Evolutionary conservation across 2,888 invertebrate genomes (phyloP), one percentile per base, ranked within the genome.

Genomic region (Tyria jacobaeae): DNA sequence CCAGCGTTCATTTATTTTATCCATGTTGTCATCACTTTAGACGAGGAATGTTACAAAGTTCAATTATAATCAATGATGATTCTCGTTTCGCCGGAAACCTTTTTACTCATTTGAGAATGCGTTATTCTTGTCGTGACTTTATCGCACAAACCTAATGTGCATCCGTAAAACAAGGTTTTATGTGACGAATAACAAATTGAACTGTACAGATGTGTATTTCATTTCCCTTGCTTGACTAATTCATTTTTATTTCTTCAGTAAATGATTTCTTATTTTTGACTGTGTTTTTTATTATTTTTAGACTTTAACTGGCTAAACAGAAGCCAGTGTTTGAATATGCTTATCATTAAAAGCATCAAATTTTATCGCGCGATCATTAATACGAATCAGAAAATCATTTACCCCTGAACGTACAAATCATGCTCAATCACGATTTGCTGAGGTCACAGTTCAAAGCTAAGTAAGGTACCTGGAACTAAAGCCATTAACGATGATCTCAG

Each of bases 401-500:
- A 21, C n/a, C 7, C 21, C 21, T 24, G 15, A 34, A 17, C 35
- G 6, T 59, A 66, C 14, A 48, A 64, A 68, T 74, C 70, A 61
- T 70, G 59, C 31, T 53, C 37, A 64, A 72, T 82, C 82, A 82
- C 82, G 82, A 82, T 60, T 68, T 64, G 50, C 54, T 78, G 74
- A 83, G 81, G 81, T 80, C 81, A 75, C 62, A 39, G 39, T 64
- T 70, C 68, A 73, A 73, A 72, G 61, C 53, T 62, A 64, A n/a
- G n/a, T n/a, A 48, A 59, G 53, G 60, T 48, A 70, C 63, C 60
- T 65, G 66, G 54, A 49, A 52, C 64, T 12, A 71, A 67, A 66
- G 50, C 61, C 61, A 66, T 71, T 71, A 73, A 47, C 58, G 81
- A 85, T 87, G 87, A 87, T 84, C 84, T 86, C 86, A 88, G 66